phyloP scores from a whole-genome alignment of 2,113 vertebrate genomes.

The Dasyurus viverrinus region DNA sequence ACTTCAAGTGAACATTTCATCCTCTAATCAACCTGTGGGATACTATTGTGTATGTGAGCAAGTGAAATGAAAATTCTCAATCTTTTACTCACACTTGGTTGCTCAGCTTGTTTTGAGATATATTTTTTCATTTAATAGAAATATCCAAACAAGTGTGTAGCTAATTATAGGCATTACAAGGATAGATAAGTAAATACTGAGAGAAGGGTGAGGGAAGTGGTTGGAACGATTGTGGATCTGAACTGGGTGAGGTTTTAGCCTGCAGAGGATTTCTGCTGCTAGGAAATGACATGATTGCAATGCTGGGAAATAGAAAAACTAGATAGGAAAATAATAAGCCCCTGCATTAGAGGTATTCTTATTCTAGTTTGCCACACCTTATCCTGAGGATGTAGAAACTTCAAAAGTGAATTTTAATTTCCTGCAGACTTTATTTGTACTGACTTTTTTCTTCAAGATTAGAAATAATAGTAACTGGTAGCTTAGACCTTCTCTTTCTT shows the following conservation, averaged over 20 bases:
- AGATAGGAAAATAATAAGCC: slow-evolving; percentile 31
- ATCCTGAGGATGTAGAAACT: slow-evolving; percentile 12
- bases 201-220: not conserved
- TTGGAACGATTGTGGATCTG: not conserved
- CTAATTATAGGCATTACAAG: slow-evolving; percentile 15
- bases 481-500: slow-evolving; percentile 11
- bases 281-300: slow-evolving; percentile 9
- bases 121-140: slow-evolving; percentile 17
- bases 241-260: not conserved
- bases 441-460: slow-evolving; percentile 32
- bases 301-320: slow-evolving; percentile 17
- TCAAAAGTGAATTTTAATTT: not conserved
- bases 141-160: not conserved
- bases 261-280: slow-evolving; percentile 25
- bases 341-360: slow-evolving; percentile 27
- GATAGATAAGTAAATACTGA: not conserved
- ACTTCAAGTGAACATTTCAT: not conserved
- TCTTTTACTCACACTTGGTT: not conserved
- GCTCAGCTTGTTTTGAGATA: slow-evolving; percentile 8
- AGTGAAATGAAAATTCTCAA: not conserved
- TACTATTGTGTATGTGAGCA: not conserved
- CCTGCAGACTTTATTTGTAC: not conserved
- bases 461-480: not conserved
- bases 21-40: not conserved
- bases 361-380: not conserved